Base-by-base conservation (phyloP, 2,888 invertebrate species). In the Eulithis testata region DNA sequence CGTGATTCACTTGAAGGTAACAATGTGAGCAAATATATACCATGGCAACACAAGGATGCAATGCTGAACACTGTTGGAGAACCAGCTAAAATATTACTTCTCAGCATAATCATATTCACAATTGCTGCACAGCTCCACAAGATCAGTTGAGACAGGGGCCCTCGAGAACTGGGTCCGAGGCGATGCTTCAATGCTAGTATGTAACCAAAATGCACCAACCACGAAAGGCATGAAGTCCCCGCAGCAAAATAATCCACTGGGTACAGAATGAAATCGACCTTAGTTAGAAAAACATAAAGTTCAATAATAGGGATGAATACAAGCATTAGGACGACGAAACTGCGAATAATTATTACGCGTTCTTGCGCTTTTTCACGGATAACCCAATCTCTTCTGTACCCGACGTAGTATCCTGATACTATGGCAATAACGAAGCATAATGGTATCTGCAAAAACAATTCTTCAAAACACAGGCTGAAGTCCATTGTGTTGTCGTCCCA, bases 401-500 rank as follows among this genome's bases (percentile, higher is more conserved):
- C 97, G 73, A 96, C 95, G 83, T 96, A 96, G 89, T 95, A 98
- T 0, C 96, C 96, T n/a, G 98, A 98, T 53, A 95, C 85, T 12
- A 96, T 91, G 4, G 97, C 96, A 73, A 98, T 94, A 44, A 97
- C 78, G 54, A 95, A 94, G 77, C 96, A 95, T 51, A 96, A 86
- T 12, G 98, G 97, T 75, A 97, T 94, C 85, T 97, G 95, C 44
- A 98, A 93, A 79, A 95, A 96, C 58, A 98, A 87, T 86, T 97
- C 95, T 86, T 98, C 97, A 83, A 98, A 98, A 86, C 98, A 98
- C 65, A 95, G 91, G 63, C 97, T 95, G 76, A 98, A 94, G 89
- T 98, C 97, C 80, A 96, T 95, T 44, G 94, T 94, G 12, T 93
- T 87, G 9, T 94, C 92, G 77, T 96, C 94, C 94, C 97, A 96